phyloP scores from a whole-genome alignment of 64 coral and sea anemone species.

The Catalaphyllia jardinei region DNA sequence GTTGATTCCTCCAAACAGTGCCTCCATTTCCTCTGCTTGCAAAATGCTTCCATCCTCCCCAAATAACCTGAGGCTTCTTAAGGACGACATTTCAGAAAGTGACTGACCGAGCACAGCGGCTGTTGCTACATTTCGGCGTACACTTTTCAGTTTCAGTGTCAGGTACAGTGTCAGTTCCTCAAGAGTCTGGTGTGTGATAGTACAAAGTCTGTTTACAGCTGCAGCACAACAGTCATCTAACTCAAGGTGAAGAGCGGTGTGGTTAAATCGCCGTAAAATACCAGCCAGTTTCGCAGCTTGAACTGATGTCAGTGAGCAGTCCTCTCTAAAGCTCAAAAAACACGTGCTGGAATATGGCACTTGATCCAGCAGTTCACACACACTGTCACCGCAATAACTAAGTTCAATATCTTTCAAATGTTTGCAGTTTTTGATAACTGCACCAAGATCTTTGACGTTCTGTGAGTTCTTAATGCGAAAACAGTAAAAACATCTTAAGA shows the following conservation, averaged over 20 bases:
- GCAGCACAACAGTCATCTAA: background rate
- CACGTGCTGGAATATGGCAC: background rate
- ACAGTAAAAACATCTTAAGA: background rate
- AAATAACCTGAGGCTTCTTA: too few species aligned
- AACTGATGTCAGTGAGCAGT: too few species aligned
- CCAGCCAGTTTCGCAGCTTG: background rate
- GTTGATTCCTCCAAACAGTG: too few species aligned
- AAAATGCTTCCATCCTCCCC: too few species aligned
- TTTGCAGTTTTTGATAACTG: background rate
- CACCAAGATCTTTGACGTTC: background rate
- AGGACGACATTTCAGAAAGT: too few species aligned
- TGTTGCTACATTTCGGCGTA: background rate
- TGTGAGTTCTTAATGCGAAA: too few species aligned
- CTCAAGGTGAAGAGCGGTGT: background rate
- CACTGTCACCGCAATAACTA: background rate
- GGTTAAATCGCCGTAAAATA: background rate
- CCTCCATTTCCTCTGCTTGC: too few species aligned
- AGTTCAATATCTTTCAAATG: background rate
- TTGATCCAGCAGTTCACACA: background rate
- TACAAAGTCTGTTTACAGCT: background rate
- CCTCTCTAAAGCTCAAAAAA: too few species aligned
- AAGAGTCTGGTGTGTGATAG: too few species aligned
- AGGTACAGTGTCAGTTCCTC: background rate
- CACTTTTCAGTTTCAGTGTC: background rate
- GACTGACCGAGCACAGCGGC: too few species aligned